Base-by-base conservation (phyloP, 2,888 invertebrate genomes). In the Blera fallax region DNA sequence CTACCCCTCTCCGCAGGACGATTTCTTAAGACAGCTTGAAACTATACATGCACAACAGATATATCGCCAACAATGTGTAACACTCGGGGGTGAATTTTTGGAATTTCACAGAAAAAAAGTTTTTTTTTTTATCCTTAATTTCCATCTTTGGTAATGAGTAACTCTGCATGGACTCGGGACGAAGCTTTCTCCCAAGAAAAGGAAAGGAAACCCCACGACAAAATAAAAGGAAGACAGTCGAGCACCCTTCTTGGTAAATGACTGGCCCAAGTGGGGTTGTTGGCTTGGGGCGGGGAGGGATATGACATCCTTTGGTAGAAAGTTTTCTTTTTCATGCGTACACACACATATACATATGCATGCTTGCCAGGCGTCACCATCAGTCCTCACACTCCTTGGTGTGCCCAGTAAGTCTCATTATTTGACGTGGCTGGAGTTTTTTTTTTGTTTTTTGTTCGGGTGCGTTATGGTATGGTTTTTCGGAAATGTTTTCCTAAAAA, bases 121-220 rank as follows among this genome's bases (percentile, higher is more conserved):
- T 50, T 37, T 50, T 27, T 14, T 40, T 32, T 50, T 80, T 80
- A 62, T 80, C 67, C 80, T 54, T 80, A 80, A 80, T 80, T 74
- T 80, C 37, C 67, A 80, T 80, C 52, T 48, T 74, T 43, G 67
- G 67, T 80, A 80, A 80, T 80, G 80, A 80, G 80, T 80, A 69
- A 74, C 60, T 58, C 60, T 80, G 80, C 74, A 67, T 67, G 50
- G 73, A 73, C 80, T 43, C 27, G 29, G 18, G 29, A 65, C 27
- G 37, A 54, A 72, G 72, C 54, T 72, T 79, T 64, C 64, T 79
- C 43, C 45, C 8, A 72, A 79, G 78, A 52, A 32, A 64, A 8
- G 40, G 78, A 52, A 32, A 64, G n/a, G 40, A 32, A 65, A 43
- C 3, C 14, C 43, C 29, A 18, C 16, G 7, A 8, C 14, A 14